A percentile compares a stretch with the other conserved stretches of the same genome.
phyloP scores from a whole-genome alignment of 2,113 vertebrate species.

The Perognathus longimembris region DNA sequence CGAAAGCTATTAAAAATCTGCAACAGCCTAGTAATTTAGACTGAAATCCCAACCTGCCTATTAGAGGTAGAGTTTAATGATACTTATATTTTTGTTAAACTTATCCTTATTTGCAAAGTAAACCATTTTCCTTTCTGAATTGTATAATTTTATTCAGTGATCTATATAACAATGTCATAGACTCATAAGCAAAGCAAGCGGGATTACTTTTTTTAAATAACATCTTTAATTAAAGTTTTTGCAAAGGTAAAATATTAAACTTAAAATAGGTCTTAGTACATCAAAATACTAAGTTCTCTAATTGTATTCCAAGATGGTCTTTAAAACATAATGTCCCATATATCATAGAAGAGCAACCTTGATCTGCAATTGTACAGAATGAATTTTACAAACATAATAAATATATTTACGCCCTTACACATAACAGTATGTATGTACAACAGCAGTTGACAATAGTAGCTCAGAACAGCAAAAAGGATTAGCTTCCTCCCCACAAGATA shows the following conservation, averaged over 20 bases:
- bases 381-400: conserved; percentile 95
- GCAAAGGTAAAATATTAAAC: conserved; percentile 95
- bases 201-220: conserved; percentile 90
- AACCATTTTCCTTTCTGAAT: conserved; percentile 67
- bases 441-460: conserved; percentile 92
- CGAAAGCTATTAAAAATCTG: conserved; percentile 46
- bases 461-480: conserved; percentile 88
- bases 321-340: conserved; percentile 91
- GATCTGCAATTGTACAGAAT: conserved; percentile 92
- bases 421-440: conserved; percentile 91
- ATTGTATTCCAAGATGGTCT: conserved; percentile 91
- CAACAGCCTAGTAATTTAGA: conserved; percentile 56
- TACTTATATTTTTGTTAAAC: conserved; percentile 35
- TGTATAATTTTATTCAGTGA: conserved; percentile 58
- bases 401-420: conserved; percentile 93
- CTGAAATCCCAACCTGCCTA: conserved; percentile 37
- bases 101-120: conserved; percentile 56
- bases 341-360: conserved; percentile 92
- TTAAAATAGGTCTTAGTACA: conserved; percentile 93
- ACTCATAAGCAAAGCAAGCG: conserved; percentile 81
- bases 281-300: conserved; percentile 93
- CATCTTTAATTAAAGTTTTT: conserved; percentile 95
- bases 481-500: conserved; percentile 80
- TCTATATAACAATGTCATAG: conserved; percentile 50
- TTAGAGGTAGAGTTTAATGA: conserved; percentile 60